These are phyloP conservation scores for Megathymus violae DNA, from an alignment of 1,140 invertebrate genomes.

Conservation along the genomic window DNA sequence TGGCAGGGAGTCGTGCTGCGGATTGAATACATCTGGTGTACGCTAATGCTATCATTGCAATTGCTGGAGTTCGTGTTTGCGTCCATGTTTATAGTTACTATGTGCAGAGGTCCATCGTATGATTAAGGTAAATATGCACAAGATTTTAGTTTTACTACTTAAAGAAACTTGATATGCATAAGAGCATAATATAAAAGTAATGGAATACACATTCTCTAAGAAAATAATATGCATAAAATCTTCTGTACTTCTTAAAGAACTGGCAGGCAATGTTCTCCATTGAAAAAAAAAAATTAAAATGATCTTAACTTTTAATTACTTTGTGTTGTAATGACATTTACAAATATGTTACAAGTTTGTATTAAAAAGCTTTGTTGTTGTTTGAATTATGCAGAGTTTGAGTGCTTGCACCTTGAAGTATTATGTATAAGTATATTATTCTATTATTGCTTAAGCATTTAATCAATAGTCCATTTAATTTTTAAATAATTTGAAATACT, in stretches of 20 bases:
- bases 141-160: not conserved
- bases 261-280: too few species aligned
- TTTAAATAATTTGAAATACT: not conserved
- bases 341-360: not conserved
- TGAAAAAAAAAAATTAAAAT: too few species aligned
- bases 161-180: not conserved
- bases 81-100: constrained; percentile 89
- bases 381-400: constrained; percentile 14
- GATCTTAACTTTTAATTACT: too few species aligned
- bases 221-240: too few species aligned
- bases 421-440: constrained; percentile 15
- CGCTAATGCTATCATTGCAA: constrained; percentile 91
- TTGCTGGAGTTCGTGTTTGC: constrained; percentile 90
- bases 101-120: constrained; percentile 87
- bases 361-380: constrained; percentile 14
- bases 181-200: too few species aligned
- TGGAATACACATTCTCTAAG: too few species aligned
- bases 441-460: not conserved
- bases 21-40: constrained; percentile 93
- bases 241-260: too few species aligned
- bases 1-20: constrained; percentile 94
- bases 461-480: not conserved
- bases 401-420: constrained; percentile 24
- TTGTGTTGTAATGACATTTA: too few species aligned
- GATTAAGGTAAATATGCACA: constrained; percentile 51